Conservation (phyloP, 2,888 invertebrate genomes). For the Hemithea aestivaria region DNA sequence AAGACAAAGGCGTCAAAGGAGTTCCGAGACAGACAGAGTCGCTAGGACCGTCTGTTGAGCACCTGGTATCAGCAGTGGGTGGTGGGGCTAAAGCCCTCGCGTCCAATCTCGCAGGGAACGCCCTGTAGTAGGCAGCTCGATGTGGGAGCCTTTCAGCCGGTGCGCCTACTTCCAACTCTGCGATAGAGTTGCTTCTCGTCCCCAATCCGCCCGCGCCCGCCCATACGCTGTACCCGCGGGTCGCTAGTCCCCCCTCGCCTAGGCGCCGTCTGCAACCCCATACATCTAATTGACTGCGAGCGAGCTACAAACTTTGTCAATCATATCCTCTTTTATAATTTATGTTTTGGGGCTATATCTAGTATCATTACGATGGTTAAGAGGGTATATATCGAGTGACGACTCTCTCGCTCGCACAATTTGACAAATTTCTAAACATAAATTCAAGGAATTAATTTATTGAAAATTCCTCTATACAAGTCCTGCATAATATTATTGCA, state of each 20-base stretch:
- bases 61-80: conserved; percentile 63
- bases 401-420: too few species aligned
- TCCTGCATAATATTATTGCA: too few species aligned
- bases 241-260: conserved; percentile 63
- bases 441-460: too few species aligned
- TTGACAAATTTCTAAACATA: too few species aligned
- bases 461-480: too few species aligned
- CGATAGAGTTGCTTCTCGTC: conserved; percentile 56
- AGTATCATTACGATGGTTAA: too few species aligned
- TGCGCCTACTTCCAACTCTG: conserved; percentile 90
- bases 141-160: conserved; percentile 89
- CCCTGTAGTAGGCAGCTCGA: conserved; percentile 85
- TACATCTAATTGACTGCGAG: conserved; percentile 14
- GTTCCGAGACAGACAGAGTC: too few species aligned
- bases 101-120: conserved; percentile 93
- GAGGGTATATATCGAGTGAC: too few species aligned
- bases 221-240: conserved; percentile 70
- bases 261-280: conserved; percentile 61
- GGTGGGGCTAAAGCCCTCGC: conserved; percentile 68
- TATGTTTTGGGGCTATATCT: too few species aligned
- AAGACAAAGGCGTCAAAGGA: not conserved
- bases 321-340: too few species aligned
- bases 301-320: too few species aligned
- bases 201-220: conserved; percentile 47
- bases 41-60: too few species aligned